A percentile compares a stretch with the other conserved stretches of the same genome.
phyloP scores from a whole-genome alignment of 2,797 vertebrate species.

The Pristis pectinata region DNA sequence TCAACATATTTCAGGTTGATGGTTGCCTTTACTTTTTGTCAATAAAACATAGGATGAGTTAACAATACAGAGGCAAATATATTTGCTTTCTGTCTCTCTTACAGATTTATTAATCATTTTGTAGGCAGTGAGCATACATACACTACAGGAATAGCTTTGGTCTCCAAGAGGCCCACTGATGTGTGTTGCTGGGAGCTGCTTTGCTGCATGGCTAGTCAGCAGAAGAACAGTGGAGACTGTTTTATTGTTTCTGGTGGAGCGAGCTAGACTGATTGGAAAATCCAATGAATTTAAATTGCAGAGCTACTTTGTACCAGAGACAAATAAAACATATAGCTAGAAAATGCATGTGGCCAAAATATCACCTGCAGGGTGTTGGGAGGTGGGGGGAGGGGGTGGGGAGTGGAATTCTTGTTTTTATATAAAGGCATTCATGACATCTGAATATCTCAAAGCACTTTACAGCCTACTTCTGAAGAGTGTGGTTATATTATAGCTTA shows the following conservation, averaged over 20 bases:
- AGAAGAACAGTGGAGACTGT: conserved; percentile 33
- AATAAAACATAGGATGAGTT: conserved; percentile 39
- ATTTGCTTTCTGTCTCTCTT: conserved; percentile 38
- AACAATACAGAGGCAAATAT: conserved; percentile 37
- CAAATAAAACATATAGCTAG: conserved; percentile 26
- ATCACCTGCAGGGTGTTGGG: background rate
- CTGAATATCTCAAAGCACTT: too few species aligned
- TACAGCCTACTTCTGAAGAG: too few species aligned
- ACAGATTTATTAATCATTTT: conserved; percentile 38
- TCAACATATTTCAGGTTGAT: conserved; percentile 38
- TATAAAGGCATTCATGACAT: too few species aligned
- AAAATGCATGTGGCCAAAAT: conserved; percentile 25
- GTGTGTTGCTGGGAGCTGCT: conserved; percentile 36
- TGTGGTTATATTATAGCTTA: too few species aligned
- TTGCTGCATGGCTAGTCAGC: conserved; percentile 36
- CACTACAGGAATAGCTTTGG: conserved; percentile 32
- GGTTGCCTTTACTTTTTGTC: conserved; percentile 37
- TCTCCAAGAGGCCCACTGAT: conserved; percentile 25
- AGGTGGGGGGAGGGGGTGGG: background rate
- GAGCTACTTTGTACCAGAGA: conserved; percentile 21
- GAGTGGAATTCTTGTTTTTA: too few species aligned
- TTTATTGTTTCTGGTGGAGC: conserved; percentile 37
- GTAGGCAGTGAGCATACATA: conserved; percentile 33
- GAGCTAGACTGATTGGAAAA: conserved; percentile 36
- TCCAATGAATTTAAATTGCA: conserved; percentile 37